A percentile compares a stretch with the other conserved stretches of the same genome.
These are phyloP conservation scores for Sinocyclocheilus anshuiensis DNA, from an alignment of 2,113 vertebrate genomes.

Conservation along the genomic window DNA sequence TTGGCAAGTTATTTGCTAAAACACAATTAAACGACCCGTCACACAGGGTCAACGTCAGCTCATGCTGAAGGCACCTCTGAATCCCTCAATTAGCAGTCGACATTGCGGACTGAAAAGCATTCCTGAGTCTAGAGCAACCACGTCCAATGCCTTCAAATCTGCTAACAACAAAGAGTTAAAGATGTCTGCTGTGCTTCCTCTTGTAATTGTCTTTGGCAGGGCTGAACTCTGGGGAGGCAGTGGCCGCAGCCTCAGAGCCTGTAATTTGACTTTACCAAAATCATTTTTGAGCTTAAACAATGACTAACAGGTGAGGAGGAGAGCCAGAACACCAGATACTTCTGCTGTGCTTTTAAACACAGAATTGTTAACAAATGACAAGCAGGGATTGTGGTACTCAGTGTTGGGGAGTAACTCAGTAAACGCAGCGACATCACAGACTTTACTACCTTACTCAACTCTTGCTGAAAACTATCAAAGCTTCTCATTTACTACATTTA, in stretches of 20 bases:
- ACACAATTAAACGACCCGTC: conserved; percentile 30
- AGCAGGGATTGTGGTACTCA: not conserved
- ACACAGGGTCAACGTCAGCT: conserved; percentile 38
- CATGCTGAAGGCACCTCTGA: conserved; percentile 41
- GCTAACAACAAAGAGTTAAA: conserved; percentile 44
- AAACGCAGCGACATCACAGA: not conserved
- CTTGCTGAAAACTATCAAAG: too few relatives aligned
- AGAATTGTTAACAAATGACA: not conserved
- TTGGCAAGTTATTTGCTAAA: conserved; percentile 4
- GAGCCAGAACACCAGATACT: not conserved
- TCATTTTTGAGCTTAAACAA: conserved; percentile 43
- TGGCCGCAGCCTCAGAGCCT: conserved; percentile 30
- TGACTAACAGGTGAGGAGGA: conserved; percentile 49
- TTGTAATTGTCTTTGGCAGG: conserved; percentile 51
- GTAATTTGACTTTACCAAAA: conserved; percentile 53
- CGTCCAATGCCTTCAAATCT: conserved; percentile 3
- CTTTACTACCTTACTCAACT: not conserved
- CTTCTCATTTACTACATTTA: too few relatives aligned
- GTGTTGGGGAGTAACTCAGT: not conserved
- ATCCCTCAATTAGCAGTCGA: conserved; percentile 37
- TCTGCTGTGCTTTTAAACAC: conserved; percentile 5
- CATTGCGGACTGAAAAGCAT: conserved; percentile 29
- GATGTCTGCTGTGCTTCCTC: conserved; percentile 42
- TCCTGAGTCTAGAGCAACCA: conserved; percentile 14
- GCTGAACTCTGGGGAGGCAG: conserved; percentile 16